Evolutionary conservation across 2,113 vertebrate species (phyloP).

Genomic region (Carassius auratus): DNA sequence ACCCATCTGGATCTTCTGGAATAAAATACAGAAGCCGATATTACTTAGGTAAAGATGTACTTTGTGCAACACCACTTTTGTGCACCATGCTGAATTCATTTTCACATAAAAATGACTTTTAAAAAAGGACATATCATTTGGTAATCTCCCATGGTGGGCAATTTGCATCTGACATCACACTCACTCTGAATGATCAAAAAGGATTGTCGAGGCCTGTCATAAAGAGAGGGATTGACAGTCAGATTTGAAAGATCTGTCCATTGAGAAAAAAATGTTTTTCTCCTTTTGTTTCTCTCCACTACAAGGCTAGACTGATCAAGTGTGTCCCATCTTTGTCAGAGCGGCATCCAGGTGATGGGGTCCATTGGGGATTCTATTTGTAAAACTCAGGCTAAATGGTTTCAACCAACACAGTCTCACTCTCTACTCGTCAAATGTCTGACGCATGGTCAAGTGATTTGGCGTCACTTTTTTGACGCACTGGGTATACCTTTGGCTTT

Average conservation of each 20-base stretch:
- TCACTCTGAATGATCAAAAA: neutral
- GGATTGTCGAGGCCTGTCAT: neutral
- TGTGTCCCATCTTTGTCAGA: neutral
- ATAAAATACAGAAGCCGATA: neutral
- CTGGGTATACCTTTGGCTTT: too few relatives aligned
- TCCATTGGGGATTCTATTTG: neutral
- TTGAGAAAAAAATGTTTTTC: neutral
- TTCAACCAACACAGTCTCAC: slow-evolving; percentile 3
- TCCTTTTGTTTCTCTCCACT: neutral
- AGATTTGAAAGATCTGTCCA: neutral
- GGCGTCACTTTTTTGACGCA: too few relatives aligned
- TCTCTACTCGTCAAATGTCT: too few relatives aligned
- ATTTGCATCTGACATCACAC: neutral
- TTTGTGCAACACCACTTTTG: neutral
- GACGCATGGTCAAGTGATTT: too few relatives aligned
- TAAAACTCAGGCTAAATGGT: neutral
- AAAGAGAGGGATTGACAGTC: neutral
- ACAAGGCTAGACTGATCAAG: neutral
- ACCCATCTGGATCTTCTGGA: neutral
- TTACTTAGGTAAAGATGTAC: neutral
- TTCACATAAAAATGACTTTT: neutral
- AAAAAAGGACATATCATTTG: neutral
- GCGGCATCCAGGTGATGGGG: neutral
- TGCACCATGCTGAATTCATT: neutral
- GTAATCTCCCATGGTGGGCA: neutral